These are phyloP conservation scores for Mesitornis unicolor DNA, from an alignment of 2,113 vertebrate genomes.

Conservation along the genomic window DNA sequence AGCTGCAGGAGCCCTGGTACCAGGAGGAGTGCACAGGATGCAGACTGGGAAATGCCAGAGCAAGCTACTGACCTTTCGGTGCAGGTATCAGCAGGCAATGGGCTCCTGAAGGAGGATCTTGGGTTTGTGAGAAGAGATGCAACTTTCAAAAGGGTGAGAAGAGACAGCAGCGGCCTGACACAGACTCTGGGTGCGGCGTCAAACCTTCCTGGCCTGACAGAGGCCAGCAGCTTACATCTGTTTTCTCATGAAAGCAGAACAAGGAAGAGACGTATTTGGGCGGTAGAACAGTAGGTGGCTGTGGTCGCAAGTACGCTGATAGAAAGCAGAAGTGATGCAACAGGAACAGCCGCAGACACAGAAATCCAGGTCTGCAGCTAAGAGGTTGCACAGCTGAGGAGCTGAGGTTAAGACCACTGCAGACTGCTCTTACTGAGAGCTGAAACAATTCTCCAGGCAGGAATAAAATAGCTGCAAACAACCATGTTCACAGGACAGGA, in stretches of 20 bases:
- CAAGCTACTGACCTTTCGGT: background rate
- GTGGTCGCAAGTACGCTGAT: background rate
- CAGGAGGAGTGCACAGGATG: background rate
- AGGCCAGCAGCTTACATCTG: background rate
- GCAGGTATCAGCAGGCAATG: background rate
- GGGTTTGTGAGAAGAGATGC: background rate
- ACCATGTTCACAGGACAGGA: background rate
- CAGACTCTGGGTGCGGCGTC: rapidly evolving
- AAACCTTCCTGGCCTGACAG: background rate
- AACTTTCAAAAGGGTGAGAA: background rate
- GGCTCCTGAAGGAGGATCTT: background rate
- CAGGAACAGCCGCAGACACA: background rate
- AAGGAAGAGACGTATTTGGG: background rate
- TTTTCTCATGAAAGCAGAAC: background rate
- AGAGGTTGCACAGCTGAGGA: background rate
- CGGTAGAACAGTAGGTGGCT: background rate
- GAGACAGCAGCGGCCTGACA: background rate
- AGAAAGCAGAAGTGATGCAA: constrained; percentile 34
- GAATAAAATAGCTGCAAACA: background rate
- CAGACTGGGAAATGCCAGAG: background rate
- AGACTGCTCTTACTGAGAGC: background rate
- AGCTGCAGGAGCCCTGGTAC: background rate
- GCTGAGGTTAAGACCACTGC: background rate
- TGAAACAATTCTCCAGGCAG: background rate
- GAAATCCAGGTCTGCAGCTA: background rate